Percentiles rank a stretch among this genome's conserved stretches.
Conservation (phyloP, 2,797 vertebrate genomes). For the Betta splendens region DNA sequence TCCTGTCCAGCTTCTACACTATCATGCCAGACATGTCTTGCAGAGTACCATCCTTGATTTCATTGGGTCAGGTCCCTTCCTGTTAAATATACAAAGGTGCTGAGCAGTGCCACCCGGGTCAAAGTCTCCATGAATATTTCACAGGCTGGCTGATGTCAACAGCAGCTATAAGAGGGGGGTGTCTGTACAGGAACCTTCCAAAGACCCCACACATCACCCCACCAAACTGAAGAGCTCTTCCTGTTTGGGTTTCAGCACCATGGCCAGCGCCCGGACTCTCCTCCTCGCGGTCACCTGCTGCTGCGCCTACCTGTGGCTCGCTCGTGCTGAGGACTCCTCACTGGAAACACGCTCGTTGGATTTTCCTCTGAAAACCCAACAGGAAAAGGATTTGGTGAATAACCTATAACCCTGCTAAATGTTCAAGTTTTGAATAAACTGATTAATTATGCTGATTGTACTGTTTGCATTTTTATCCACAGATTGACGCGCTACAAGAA, state of each 20-base stretch:
- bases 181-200: slow-evolving; percentile 3
- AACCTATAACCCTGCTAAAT: too few species aligned
- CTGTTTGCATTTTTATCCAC: background rate
- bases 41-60: slow-evolving; percentile 21
- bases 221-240: slow-evolving; percentile 7
- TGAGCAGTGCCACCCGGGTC: slow-evolving; percentile 33
- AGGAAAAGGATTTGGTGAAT: slow-evolving; percentile 87
- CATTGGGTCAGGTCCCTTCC: slow-evolving; percentile 17
- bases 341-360: slow-evolving; percentile 73
- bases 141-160: slow-evolving; percentile 66
- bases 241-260: slow-evolving; percentile 65
- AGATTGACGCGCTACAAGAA: slow-evolving; percentile 86
- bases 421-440: too few species aligned
- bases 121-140: slow-evolving; percentile 71
- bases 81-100: slow-evolving; percentile 49
- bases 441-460: background rate
- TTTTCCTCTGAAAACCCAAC: slow-evolving; percentile 74
- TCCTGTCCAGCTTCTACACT: background rate
- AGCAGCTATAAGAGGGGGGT: slow-evolving; percentile 19
- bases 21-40: slow-evolving; percentile 28
- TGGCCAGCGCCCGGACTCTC: slow-evolving; percentile 74
- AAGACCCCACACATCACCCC: background rate
- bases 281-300: slow-evolving; percentile 74
- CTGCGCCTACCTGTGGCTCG: slow-evolving; percentile 72
- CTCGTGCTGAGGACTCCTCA: slow-evolving; percentile 67